phyloP scores from a whole-genome alignment of 2,113 vertebrate species.

The Irena cyanogastra region DNA sequence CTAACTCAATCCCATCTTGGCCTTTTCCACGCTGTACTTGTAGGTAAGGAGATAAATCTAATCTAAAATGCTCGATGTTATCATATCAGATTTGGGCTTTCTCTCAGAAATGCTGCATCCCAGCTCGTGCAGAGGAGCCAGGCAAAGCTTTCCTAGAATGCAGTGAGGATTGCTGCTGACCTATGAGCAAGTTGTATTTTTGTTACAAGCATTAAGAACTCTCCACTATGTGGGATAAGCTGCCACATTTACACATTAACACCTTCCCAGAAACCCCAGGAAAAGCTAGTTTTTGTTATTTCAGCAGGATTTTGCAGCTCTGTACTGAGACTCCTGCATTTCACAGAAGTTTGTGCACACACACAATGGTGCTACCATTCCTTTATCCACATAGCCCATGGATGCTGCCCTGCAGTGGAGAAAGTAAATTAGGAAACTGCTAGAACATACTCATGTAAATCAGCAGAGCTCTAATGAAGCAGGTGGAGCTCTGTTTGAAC shows the following conservation, averaged over 20 bases:
- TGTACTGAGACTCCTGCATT: background rate
- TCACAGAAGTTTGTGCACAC: background rate
- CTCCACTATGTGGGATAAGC: background rate
- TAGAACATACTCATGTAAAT: background rate
- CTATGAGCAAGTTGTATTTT: background rate
- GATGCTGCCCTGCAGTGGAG: rapidly evolving
- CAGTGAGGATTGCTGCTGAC: background rate
- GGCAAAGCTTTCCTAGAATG: background rate
- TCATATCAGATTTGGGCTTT: background rate
- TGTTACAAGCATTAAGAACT: background rate
- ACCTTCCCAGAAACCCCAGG: background rate
- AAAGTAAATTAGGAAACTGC: background rate
- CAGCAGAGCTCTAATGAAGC: background rate
- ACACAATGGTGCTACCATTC: no score
- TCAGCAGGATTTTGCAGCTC: background rate
- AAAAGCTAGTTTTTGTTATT: background rate
- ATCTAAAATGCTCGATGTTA: background rate
- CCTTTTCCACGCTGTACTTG: background rate
- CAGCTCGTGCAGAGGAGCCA: background rate
- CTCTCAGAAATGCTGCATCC: background rate
- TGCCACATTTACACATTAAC: background rate
- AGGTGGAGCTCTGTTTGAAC: background rate
- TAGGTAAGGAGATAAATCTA: background rate
- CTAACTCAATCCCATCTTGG: background rate
- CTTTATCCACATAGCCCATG: background rate